Evolutionary conservation across 2,113 vertebrate species (phyloP).

Genomic region (Oophaga pumilio): DNA sequence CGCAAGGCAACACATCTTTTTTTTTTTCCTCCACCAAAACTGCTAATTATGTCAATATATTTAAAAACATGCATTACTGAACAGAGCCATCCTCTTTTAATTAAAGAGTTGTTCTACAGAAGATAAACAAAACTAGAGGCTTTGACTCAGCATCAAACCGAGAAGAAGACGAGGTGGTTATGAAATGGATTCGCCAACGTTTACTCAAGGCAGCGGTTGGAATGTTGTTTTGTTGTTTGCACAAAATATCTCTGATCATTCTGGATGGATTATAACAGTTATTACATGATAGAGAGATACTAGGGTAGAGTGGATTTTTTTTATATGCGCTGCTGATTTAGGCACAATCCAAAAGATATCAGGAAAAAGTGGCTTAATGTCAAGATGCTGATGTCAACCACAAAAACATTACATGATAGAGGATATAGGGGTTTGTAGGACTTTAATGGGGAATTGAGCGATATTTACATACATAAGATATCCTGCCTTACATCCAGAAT

Average conservation of each 20-base stretch:
- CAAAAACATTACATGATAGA: background rate
- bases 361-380: no score
- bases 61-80: conserved; percentile 54
- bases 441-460: background rate
- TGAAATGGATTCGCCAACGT: background rate
- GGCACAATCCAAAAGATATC: no score
- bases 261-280: background rate
- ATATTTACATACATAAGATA: background rate
- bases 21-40: conserved; percentile 60
- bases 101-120: conserved; percentile 60
- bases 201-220: background rate
- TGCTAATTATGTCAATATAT: conserved; percentile 67
- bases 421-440: background rate
- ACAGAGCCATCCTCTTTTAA: conserved; percentile 60
- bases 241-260: background rate
- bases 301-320: no score
- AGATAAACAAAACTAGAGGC: conserved; percentile 59
- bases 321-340: no score
- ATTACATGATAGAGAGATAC: background rate
- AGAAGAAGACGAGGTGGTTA: background rate
- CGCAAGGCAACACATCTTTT: conserved; percentile 56
- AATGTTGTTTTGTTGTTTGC: background rate
- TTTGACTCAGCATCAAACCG: conserved; percentile 22
- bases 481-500: background rate
- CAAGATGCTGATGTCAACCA: no score